A percentile compares a stretch with the other conserved stretches of the same genome.
phyloP scores from a whole-genome alignment of 2,888 invertebrate species.

The Steinernema carpocapsae region DNA sequence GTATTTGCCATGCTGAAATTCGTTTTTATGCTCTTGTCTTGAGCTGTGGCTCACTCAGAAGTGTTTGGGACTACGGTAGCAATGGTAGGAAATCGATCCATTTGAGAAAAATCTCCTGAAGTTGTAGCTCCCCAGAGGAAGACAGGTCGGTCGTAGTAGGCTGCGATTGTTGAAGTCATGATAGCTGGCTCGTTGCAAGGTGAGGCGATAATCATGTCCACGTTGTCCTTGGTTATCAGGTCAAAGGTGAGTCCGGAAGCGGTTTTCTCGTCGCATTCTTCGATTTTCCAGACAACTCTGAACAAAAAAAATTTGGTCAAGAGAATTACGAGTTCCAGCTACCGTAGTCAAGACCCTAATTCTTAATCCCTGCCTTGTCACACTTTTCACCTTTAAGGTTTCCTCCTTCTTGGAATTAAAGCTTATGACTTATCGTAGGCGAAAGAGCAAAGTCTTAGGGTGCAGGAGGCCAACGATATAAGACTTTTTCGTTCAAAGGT shows the following conservation, averaged over 20 bases:
- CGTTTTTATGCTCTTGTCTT: too few relatives aligned
- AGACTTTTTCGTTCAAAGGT: too few relatives aligned
- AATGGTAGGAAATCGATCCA: constrained; percentile 4
- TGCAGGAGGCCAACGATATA: too few relatives aligned
- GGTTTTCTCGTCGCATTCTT: constrained; percentile 45
- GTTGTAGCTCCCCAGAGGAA: constrained; percentile 53
- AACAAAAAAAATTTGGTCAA: too few relatives aligned
- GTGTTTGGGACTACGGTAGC: constrained; percentile 11
- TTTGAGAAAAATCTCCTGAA: not conserved
- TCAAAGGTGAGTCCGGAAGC: constrained; percentile 47
- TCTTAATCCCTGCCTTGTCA: too few relatives aligned
- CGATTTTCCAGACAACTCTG: constrained; percentile 40
- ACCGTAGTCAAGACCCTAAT: too few relatives aligned
- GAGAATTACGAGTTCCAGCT: too few relatives aligned
- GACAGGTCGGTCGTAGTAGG: constrained; percentile 50
- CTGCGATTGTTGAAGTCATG: constrained; percentile 45
- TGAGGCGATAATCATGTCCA: constrained; percentile 56
- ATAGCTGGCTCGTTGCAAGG: constrained; percentile 53
- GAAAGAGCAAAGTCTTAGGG: too few relatives aligned
- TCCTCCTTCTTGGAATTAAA: too few relatives aligned
- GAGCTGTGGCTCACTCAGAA: not conserved
- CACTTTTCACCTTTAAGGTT: too few relatives aligned
- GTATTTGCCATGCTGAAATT: constrained; percentile 14
- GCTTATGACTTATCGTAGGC: too few relatives aligned
- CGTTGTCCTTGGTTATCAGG: constrained; percentile 48